Evolutionary conservation across 2,888 invertebrate species (phyloP).

Genomic region (Leptogaster cylindrica): DNA sequence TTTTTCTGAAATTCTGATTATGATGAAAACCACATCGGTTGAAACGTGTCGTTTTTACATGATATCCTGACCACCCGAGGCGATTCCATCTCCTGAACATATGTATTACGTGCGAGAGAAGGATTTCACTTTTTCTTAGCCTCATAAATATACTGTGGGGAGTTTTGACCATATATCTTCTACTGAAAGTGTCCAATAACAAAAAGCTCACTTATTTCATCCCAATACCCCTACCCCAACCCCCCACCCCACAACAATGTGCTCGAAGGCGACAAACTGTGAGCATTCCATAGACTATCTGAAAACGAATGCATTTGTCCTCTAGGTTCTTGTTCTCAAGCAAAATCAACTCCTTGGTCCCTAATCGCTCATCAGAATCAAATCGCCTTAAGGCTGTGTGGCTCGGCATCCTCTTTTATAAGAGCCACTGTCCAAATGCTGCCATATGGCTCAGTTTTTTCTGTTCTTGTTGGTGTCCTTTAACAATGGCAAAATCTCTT

Average conservation of each 20-base stretch:
- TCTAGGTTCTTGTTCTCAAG: neutral
- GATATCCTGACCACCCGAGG: too few species aligned
- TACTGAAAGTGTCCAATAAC: neutral
- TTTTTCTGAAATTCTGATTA: too few species aligned
- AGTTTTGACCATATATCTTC: neutral
- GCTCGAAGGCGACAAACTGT: too few species aligned
- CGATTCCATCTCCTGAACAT: too few species aligned
- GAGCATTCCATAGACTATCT: too few species aligned
- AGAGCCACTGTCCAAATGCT: neutral
- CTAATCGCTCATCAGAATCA: constrained; percentile 36
- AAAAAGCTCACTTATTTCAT: neutral
- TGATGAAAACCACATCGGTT: too few species aligned
- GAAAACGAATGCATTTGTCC: too few species aligned
- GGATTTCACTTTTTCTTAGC: neutral
- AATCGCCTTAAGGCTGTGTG: constrained; percentile 8
- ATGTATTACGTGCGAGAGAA: neutral
- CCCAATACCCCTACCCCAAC: too few species aligned
- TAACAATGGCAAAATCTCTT: constrained; percentile 30
- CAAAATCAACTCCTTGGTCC: constrained; percentile 23
- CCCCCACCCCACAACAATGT: too few species aligned
- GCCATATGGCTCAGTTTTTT: constrained; percentile 20
- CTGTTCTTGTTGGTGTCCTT: neutral
- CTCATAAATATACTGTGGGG: neutral
- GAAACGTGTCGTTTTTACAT: too few species aligned
- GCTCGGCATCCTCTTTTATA: too few species aligned